These are phyloP conservation scores for Oreotrochilus melanogaster DNA, from an alignment of 2,113 vertebrate genomes.

Conservation along the genomic window DNA sequence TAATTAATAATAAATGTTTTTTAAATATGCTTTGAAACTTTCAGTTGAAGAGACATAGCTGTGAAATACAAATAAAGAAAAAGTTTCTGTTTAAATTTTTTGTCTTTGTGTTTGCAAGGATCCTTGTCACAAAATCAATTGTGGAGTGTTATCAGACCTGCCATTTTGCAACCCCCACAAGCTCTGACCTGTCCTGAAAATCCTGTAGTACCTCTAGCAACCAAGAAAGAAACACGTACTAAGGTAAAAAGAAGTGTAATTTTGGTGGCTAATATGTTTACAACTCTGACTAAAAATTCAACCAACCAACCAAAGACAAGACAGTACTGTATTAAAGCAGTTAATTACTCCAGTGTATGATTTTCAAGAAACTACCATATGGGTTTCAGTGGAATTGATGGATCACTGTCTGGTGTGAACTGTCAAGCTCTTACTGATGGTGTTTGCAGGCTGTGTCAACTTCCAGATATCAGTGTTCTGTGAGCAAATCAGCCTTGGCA, in stretches of 20 bases:
- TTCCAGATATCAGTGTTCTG: not conserved
- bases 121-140: slow-evolving; percentile 43
- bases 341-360: not conserved
- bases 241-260: slow-evolving; percentile 62
- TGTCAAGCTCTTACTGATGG: not conserved
- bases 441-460: not conserved
- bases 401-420: not conserved
- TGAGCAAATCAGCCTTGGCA: not conserved
- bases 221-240: slow-evolving; percentile 29
- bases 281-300: not conserved
- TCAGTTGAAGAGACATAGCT: not conserved
- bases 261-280: not conserved
- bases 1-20: not conserved
- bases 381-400: not conserved
- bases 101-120: slow-evolving; percentile 69
- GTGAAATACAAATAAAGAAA: not conserved
- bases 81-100: not conserved
- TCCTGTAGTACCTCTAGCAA: slow-evolving; percentile 1
- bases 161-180: slow-evolving; percentile 76
- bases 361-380: not conserved
- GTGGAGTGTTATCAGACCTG: slow-evolving; percentile 76
- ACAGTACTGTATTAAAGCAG: not conserved
- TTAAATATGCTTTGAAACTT: not conserved
- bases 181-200: not conserved
- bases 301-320: not conserved